Base-by-base conservation (phyloP, 2,113 vertebrate genomes). In the Chauna torquata region DNA sequence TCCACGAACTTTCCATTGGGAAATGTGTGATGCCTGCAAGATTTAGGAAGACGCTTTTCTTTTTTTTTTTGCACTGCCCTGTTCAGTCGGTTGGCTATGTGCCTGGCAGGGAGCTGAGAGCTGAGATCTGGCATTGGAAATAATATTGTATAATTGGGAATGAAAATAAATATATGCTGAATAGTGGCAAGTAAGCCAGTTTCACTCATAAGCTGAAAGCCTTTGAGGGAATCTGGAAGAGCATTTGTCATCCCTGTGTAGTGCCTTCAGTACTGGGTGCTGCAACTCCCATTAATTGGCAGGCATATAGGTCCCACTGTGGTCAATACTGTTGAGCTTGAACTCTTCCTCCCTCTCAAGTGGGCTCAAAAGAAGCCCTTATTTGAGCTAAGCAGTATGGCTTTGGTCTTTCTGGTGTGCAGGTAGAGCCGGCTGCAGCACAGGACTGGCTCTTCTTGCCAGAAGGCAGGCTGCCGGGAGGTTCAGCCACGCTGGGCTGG, bases 1-100 rank as follows among this genome's bases (percentile, higher is more conserved):
- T 58, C 32, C 13, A 50, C 44, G 0, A 0, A 34, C n/a, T 62
- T 65, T 65, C 28, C 30, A 68, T 3, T 23, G 27, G 11, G 38
- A 86, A 90, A 70, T 1, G 1, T 61, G 40, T 85, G 57, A 42
- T 76, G 22, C 11, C 58, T 82, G 42, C 42, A 79, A 91, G n/a
- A 69, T 11, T 87, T 71, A n/a, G 14, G 16, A 84, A 85, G 10
- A 40, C 14, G 23, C 75, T 82, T 71, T 16, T 13, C 24, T 70
- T 82, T 70, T 15, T 12, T 4, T 40, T 82, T 92, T 72, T 75
- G 17, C 12, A 47, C 22, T 68, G 28, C 22, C n/a, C 42, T 3
- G 1, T 88, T 54, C 28, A 34, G n/a, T 54, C 28, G 30, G n/a
- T 42, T 90, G 38, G 18, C 28, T 55, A 4, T 0, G 1, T 76